Base-by-base conservation (phyloP, 2,113 vertebrate genomes). In the Mixornis gularis region DNA sequence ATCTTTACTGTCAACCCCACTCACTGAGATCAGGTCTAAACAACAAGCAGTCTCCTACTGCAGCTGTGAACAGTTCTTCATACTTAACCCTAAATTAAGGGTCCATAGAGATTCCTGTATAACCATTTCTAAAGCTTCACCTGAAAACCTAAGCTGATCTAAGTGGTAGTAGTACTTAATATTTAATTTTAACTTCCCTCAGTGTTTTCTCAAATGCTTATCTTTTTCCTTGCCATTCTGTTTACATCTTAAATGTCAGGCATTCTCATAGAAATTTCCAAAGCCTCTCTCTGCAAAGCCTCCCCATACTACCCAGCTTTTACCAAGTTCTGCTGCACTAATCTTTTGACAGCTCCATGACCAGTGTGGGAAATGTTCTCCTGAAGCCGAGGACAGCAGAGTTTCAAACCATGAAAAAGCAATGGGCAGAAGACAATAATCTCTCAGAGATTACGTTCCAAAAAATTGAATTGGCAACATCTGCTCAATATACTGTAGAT, bases 401-500 rank as follows among this genome's bases (percentile, higher is more conserved):
- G 79, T 89, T 80, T 27, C 62, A 90, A 89, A n/a, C 92, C 85
- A 92, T 82, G 94, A 93, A 95, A 96, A 95, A 76, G 79, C 92
- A 97, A 96, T 85, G 71, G 86, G 85, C 93, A 98, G 94, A 94
- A 96, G 97, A 97, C 96, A 95, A 93, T 97, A 95, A 93, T 97
- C 96, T 95, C 90, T 90, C 96, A 93, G 95, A 97, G 96, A 97
- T 97, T 94, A 90, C 85, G 40, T 94, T 95, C 97, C 96, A 96
- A 97, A 98, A 97, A 97, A 97, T 44, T 41, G 93, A 97, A 98
- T 88, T 96, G 93, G 95, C 92, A 97, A 97, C 97, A 98, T 98
- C 97, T 98, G 97, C 94, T 98, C 97, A 97, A 97, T 96, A 97
- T 97, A 97, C 96, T 97, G 95, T 97, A 97, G 96, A 97, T 98